Base-by-base conservation (phyloP, 1,140 invertebrate genomes). In the Caenorhabditis inopinata region DNA sequence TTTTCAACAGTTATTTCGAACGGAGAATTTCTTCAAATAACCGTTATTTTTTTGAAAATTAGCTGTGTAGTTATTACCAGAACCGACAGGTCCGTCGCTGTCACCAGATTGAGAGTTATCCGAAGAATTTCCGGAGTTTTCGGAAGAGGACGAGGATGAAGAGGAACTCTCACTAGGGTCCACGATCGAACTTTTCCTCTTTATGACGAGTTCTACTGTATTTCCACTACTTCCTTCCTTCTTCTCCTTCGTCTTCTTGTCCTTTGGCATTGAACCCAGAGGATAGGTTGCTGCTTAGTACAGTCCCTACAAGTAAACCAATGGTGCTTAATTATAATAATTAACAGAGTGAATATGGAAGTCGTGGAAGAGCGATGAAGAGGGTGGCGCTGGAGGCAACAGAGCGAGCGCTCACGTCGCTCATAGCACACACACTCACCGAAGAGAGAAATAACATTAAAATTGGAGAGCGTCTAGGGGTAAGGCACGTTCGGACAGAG, bases 171-270 rank as follows among this genome's bases (percentile, higher is more conserved):
- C 58, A n/a, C 32, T 38, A 6, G 32, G 23, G 32, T 42, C 32
- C 7, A 68, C 58, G 21, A 68, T 68, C 58, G 58, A 68, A n/a
- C n/a, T 68, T 12, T 68, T 68, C n/a, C 58, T n/a, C 12, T 68
- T 68, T 0, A 68, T 25, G 4, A 68, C 58, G n/a, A 68, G 7
- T 12, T 68, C 58, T 5, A 68, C 58, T 68, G 35, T 32, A 38
- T 68, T 29, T 18, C 58, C 32, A 6, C 32, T 68, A 9, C 32
- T 42, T n/a, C n/a, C 58, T 42, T n/a, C n/a, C 32, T 38, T 21
- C 38, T 38, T 68, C n/a, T 53, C 21, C 49, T 53, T 53, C 18
- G 58, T 21, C n/a, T 68, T 68, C n/a, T 68, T 42, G n/a, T 68
- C 58, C n/a, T 68, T 68, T 68, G 58, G 58, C 58, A 68, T 68